These are phyloP conservation scores for Lucilia sericata DNA, from an alignment of 1,140 invertebrate genomes.

Conservation along the genomic window DNA sequence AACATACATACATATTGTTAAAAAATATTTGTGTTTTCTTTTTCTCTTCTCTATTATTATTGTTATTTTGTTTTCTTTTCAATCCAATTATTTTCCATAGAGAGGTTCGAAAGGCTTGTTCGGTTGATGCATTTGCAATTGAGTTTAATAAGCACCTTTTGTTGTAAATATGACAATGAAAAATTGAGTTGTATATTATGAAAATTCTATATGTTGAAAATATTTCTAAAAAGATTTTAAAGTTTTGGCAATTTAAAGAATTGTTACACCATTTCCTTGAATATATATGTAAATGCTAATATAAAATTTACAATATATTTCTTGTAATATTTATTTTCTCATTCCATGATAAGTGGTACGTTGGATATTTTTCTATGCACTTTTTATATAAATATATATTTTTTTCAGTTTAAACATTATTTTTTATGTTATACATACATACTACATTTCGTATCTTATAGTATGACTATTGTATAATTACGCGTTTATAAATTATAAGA, in stretches of 20 bases:
- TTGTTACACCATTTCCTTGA: no score
- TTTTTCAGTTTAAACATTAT: no score
- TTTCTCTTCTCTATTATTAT: conserved; percentile 10
- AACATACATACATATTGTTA: background rate
- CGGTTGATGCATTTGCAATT: background rate
- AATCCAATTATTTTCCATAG: conserved; percentile 1
- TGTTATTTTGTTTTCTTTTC: background rate
- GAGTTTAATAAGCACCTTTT: conserved; percentile 29
- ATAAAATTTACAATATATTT: no score
- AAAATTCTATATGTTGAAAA: background rate
- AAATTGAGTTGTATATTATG: conserved; percentile 39
- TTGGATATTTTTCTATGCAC: no score
- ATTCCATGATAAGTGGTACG: background rate
- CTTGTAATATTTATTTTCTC: background rate
- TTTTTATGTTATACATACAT: no score
- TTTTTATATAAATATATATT: no score
- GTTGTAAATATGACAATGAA: conserved; percentile 38
- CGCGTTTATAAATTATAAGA: conserved; percentile 25
- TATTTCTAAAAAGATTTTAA: no score
- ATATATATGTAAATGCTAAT: no score
- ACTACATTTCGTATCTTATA: no score
- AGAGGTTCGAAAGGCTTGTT: background rate
- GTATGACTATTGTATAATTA: background rate
- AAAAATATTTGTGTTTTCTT: background rate
- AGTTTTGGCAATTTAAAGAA: no score